Conservation (phyloP, 2,888 invertebrate genomes). For the Epicampocera succincta region DNA sequence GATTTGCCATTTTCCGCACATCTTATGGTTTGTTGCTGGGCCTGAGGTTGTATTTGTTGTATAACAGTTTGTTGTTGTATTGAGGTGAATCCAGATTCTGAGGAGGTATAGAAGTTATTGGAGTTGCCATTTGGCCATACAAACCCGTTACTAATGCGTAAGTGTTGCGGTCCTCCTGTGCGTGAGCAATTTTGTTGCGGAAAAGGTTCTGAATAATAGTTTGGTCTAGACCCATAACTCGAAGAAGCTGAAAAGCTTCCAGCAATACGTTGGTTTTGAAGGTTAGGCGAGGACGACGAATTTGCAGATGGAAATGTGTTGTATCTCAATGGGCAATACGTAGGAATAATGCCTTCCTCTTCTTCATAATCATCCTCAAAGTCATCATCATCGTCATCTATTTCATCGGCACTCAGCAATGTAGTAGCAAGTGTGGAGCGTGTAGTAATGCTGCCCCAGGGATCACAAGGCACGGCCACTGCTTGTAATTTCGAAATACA, state of each 20-base stretch:
- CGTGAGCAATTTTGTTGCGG: slow-evolving; percentile 81
- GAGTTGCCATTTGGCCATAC: slow-evolving; percentile 76
- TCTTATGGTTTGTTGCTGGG: slow-evolving; percentile 88
- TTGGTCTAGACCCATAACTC: slow-evolving; percentile 79
- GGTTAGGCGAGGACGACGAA: slow-evolving; percentile 70
- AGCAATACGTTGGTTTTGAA: slow-evolving; percentile 64
- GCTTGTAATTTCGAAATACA: slow-evolving; percentile 87
- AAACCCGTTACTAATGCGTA: slow-evolving; percentile 74
- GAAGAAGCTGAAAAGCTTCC: slow-evolving; percentile 74
- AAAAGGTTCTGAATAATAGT: slow-evolving; percentile 81
- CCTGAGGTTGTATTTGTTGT: slow-evolving; percentile 69
- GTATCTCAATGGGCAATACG: slow-evolving; percentile 80
- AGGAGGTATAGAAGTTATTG: slow-evolving; percentile 56
- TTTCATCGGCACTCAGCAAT: slow-evolving; percentile 79
- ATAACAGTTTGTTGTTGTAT: slow-evolving; percentile 69
- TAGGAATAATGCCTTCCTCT: slow-evolving; percentile 81
- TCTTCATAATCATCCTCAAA: slow-evolving; percentile 82
- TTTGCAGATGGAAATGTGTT: slow-evolving; percentile 76
- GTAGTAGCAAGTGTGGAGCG: slow-evolving; percentile 81
- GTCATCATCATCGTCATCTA: slow-evolving; percentile 81
- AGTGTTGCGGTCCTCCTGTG: slow-evolving; percentile 83
- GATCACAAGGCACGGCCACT: slow-evolving; percentile 86
- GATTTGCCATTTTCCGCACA: slow-evolving; percentile 95
- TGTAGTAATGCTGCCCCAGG: slow-evolving; percentile 82
- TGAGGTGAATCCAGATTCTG: slow-evolving; percentile 49